Conservation (phyloP, 1,140 invertebrate genomes). For the Drosophila bocki region DNA sequence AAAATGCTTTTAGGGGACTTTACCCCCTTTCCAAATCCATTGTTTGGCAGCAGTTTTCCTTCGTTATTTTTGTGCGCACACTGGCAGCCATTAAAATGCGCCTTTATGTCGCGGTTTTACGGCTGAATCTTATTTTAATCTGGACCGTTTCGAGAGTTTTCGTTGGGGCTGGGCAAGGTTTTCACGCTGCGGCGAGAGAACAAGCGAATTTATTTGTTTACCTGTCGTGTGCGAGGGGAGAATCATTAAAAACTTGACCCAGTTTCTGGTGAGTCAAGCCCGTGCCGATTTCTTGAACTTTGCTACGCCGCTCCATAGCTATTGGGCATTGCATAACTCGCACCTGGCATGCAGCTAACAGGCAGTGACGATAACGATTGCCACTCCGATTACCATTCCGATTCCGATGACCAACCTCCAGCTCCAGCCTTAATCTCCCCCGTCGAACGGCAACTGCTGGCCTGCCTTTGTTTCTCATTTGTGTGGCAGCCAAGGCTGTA, state of each 20-base stretch:
- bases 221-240: constrained; percentile 22
- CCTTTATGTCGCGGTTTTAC: constrained; percentile 55
- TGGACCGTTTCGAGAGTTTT: constrained; percentile 35
- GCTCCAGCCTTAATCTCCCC: constrained; percentile 11
- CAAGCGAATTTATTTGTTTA: constrained; percentile 59
- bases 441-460: constrained; percentile 2
- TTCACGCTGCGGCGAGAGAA: constrained; percentile 35
- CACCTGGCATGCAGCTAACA: constrained; percentile 25
- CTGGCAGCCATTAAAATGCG: constrained; percentile 51
- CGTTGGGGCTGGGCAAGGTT: constrained; percentile 65
- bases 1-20: constrained; percentile 41
- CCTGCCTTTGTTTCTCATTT: constrained; percentile 37
- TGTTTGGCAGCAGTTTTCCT: constrained; percentile 36
- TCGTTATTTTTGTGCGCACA: constrained; percentile 23
- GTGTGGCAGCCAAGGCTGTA: constrained; percentile 61
- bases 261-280: constrained; percentile 33
- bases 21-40: constrained; percentile 26
- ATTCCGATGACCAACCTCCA: constrained; percentile 40
- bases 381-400: constrained; percentile 20
- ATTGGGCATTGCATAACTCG: constrained; percentile 45
- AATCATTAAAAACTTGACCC: constrained; percentile 65
- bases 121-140: constrained; percentile 35
- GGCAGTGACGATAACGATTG: constrained; percentile 28
- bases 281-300: constrained; percentile 50
- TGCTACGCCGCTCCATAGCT: constrained; percentile 5